Evolutionary conservation across 2,888 invertebrate genomes (phyloP).

Genomic region (Caenorhabditis drosophilae): DNA sequence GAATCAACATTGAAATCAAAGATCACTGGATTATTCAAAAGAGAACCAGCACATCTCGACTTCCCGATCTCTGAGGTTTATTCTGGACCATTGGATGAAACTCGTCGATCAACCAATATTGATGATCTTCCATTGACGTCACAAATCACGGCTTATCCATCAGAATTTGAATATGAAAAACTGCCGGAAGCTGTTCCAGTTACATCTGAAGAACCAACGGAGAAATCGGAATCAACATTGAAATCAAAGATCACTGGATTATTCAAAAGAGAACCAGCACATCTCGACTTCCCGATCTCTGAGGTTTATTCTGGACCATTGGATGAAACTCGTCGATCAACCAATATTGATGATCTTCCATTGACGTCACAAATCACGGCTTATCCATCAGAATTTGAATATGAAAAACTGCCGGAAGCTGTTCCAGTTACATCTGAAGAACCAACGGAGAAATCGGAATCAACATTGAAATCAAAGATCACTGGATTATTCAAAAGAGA

Average conservation of each 20-base stretch:
- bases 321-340: constrained; percentile 24
- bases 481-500: constrained; percentile 27
- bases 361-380: constrained; percentile 24
- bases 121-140: constrained; percentile 17
- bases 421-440: constrained; percentile 16
- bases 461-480: constrained; percentile 16
- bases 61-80: constrained; percentile 32
- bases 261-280: constrained; percentile 40
- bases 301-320: constrained; percentile 43
- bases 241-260: constrained; percentile 35
- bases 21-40: constrained; percentile 40
- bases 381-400: constrained; percentile 15
- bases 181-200: constrained; percentile 13
- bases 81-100: constrained; percentile 15
- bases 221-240: constrained; percentile 11
- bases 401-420: constrained; percentile 14
- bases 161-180: constrained; percentile 14
- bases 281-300: constrained; percentile 42
- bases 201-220: constrained; percentile 6
- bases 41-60: constrained; percentile 37
- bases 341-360: constrained; percentile 37
- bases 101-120: constrained; percentile 32
- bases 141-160: constrained; percentile 12
- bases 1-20: constrained; percentile 16
- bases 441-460: constrained; percentile 21